phyloP scores from a whole-genome alignment of 2,797 vertebrate species.

The Hippoglossus hippoglossus region DNA sequence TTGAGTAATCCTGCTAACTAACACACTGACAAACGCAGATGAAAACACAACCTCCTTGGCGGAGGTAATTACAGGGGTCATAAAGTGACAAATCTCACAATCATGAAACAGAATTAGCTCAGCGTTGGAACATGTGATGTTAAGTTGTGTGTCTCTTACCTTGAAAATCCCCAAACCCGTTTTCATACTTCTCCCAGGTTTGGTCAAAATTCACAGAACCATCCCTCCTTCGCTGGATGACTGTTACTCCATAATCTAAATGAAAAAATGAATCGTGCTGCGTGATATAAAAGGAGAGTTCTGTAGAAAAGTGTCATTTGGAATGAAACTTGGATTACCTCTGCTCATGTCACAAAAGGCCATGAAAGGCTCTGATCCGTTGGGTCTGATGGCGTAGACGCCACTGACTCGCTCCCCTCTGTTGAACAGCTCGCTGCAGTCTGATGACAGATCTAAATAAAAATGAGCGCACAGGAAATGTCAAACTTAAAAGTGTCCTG shows the following conservation, averaged over 20 bases:
- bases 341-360: slow-evolving; percentile 89
- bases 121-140: neutral
- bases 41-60: too few relatives aligned
- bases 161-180: slow-evolving; percentile 90
- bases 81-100: neutral
- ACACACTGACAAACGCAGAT: neutral
- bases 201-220: slow-evolving; percentile 92
- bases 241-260: slow-evolving; percentile 86
- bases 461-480: slow-evolving; percentile 13
- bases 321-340: slow-evolving; percentile 76
- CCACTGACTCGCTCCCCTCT: slow-evolving; percentile 82
- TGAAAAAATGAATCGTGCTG: neutral
- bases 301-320: neutral
- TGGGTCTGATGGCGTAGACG: slow-evolving; percentile 87
- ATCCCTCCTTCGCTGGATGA: slow-evolving; percentile 89
- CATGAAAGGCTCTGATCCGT: slow-evolving; percentile 82
- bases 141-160: slow-evolving; percentile 76
- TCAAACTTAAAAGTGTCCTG: neutral
- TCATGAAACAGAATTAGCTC: neutral
- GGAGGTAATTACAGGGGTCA: neutral
- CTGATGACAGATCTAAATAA: slow-evolving; percentile 82
- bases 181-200: slow-evolving; percentile 89
- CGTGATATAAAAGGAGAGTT: neutral
- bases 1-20: too few relatives aligned
- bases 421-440: slow-evolving; percentile 87